These are phyloP conservation scores for Drosophila crucigera DNA, from an alignment of 2,888 invertebrate genomes.

Conservation along the genomic window DNA sequence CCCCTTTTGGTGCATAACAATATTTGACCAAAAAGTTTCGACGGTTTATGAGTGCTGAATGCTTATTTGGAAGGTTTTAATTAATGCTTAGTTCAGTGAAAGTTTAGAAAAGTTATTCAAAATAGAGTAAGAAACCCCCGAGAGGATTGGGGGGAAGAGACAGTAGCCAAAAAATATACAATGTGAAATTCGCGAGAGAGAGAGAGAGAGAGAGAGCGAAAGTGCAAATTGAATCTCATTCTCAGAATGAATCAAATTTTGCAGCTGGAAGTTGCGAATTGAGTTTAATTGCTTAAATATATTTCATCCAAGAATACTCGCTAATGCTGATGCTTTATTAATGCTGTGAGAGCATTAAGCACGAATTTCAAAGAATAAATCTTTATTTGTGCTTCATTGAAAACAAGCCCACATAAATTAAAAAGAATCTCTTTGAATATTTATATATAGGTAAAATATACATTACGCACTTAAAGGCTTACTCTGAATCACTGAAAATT, in stretches of 20 bases:
- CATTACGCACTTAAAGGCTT: slow-evolving; percentile 38
- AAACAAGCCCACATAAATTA: slow-evolving; percentile 2
- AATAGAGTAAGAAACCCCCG: neutral
- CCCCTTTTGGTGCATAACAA: slow-evolving; percentile 29
- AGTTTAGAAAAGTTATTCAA: slow-evolving; percentile 36
- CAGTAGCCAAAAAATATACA: too few relatives aligned
- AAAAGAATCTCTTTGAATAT: slow-evolving; percentile 12
- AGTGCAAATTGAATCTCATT: slow-evolving; percentile 1
- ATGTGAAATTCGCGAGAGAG: too few relatives aligned
- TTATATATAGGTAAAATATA: slow-evolving; percentile 11
- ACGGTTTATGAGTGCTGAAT: slow-evolving; percentile 45
- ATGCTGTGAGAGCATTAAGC: neutral
- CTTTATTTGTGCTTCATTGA: neutral
- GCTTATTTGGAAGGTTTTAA: slow-evolving; percentile 64
- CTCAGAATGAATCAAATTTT: neutral
- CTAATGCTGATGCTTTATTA: neutral
- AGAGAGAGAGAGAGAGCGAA: neutral
- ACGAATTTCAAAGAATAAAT: neutral
- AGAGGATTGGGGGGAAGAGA: neutral
- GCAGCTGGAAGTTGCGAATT: neutral
- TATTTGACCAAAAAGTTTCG: slow-evolving; percentile 41
- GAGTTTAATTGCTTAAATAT: neutral
- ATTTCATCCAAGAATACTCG: neutral
- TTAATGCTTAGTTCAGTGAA: slow-evolving; percentile 54
- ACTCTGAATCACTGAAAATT: slow-evolving; percentile 14